Base-by-base conservation (phyloP, 2,888 invertebrate species). In the Tethea ocularis region DNA sequence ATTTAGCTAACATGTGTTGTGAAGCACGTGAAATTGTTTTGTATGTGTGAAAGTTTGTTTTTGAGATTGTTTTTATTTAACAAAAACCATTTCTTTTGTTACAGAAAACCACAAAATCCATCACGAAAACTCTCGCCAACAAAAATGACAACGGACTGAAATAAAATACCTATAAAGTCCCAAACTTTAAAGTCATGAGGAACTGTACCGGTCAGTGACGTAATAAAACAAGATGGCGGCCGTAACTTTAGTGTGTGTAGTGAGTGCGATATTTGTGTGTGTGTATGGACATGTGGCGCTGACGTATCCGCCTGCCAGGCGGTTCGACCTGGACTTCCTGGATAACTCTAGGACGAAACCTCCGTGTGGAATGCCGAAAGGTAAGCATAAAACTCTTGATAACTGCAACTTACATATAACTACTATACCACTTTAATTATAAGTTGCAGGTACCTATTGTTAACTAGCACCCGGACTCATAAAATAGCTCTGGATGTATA, bases 301-400 rank as follows among this genome's bases (percentile, higher is more conserved):
- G 58, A 98, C 97, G 13, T 98, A 95, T 87, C 98, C 98, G 59
- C 97, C 97, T 1, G 98, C 98, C 0, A 94, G 98, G 77, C 95
- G 95, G 80, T 97, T 96, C 81, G 97, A 97, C 79, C 93, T 98
- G 88, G 99, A 99, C 89, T 99, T 98, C 91, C 93, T 98, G 91
- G 98, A 98, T 84, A 98, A 96, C 83, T 95, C 96, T 53, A 95
- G 98, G 78, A 98, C 98, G 33, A 96, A 96, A 77, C 96, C 96
- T 64, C 98, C 98, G 62, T 99, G 99, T 87, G 99, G 99, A 68
- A 98, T 98, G 97, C 98, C 98, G 24, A 97, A 96, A 96, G 98
- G 97, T 98, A 89, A 94, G 94, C 17, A n/a, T n/a, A n/a, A 29
- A 11, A 10, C 33, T 13, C 33, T n/a, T n/a, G n/a, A n/a, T n/a